phyloP scores from a whole-genome alignment of 2,113 vertebrate species.

The rabbit (Oryctolagus cuniculus) region mOryCun1.1 NC_091439.1:109254501-109255000 shows the following conservation, averaged over 20 bases:
- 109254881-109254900: constrained; percentile 8
- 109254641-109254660: constrained; percentile 10
- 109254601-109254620: constrained; percentile 20
- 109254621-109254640: neutral
- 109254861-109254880: neutral
- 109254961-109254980: neutral
- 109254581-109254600: neutral
- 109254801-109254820: neutral
- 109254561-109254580: too few species aligned
- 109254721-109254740: neutral
- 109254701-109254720: constrained; percentile 14
- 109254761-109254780: constrained; percentile 29
- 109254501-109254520: too few species aligned
- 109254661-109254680: neutral
- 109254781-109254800: neutral
- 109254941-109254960: constrained; percentile 8
- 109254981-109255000: neutral
- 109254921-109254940: constrained; percentile 11
- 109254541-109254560: too few species aligned
- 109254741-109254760: neutral
- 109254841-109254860: neutral
- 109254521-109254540: too few species aligned
- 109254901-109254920: neutral
- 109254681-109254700: neutral
- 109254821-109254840: neutral